Base-by-base conservation (phyloP, 2,888 invertebrate species). In the Tiphia femorata region DNA sequence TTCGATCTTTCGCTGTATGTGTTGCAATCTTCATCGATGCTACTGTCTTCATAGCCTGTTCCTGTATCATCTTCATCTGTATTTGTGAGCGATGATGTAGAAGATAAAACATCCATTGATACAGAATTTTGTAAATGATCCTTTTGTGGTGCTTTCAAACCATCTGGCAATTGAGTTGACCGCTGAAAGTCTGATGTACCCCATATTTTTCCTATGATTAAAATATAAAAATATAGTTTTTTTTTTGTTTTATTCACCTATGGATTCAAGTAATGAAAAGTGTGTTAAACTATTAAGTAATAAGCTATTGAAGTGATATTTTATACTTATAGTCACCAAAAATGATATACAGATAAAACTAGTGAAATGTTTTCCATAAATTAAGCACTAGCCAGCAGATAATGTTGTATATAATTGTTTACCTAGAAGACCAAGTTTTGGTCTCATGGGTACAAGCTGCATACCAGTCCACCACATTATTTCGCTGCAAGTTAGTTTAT, bases 401-500 rank as follows among this genome's bases (percentile, higher is more conserved):
- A 19, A 10, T 37, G 37, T 37, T 37, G 3, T 37, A 37, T 14
- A 40, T 16, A 48, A 51, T 49, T 86, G 81, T 54, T 84, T 86
- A 66, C 88, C 89, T 27, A 92, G 82, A 17, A 91, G 78, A 0
- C 91, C 91, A 41, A 91, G 84, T 35, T 88, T 87, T 0, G 87
- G 87, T 16, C 90, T 85, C 1, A 88, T 86, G 0, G 91, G 90
- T 4, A 87, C 86, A 41, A 92, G 84, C 81, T 88, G 87, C 49
- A 91, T 85, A 16, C 91, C 91, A 54, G 89, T 88, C 91, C 91
- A 91, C 91, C 91, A 91, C 84, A 90, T 90, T 54, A 87, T 85
- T 77, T 91, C 90, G 79, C 88, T 89, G 75, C 89, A 89, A 42
- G 86, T 85, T 50, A 90, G 85, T 54, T 89, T 88, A 2, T 88